Evolutionary conservation across 2,888 invertebrate species (phyloP), one percentile per base, ranked within the genome.

Genomic region (Lamellibrachia columna): DNA sequence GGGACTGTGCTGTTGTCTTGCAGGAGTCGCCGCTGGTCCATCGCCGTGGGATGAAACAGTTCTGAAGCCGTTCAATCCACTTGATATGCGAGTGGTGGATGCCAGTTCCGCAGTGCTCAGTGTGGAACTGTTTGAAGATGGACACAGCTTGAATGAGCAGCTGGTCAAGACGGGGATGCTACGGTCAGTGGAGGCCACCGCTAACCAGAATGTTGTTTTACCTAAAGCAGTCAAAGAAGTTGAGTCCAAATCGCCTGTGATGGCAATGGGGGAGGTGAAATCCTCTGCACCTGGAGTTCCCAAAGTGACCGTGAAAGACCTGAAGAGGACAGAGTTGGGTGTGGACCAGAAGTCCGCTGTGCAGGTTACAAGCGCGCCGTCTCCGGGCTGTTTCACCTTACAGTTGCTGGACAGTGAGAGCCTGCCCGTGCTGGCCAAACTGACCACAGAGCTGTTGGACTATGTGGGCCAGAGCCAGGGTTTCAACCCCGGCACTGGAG

Each of bases 1-100:
- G 97, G 98, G 98, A 0, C 98, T 99, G 96, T 98, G 98, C 7
- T 52, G 52, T 52, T 4, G 91, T 52, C 91, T 91, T n/a, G 52
- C 91, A 8, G 52, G 91, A 91, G 96, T 98, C 98, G 53, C 9
- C 2, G 91, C 9, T n/a, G 52, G 91, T 22, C 22, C 6, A 7
- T 9, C 91, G 9, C 53, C 40, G 52, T 28, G 91, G 52, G 52
- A 52, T 52, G 40, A 55, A 9, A 9, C 55, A 55, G 7, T 7
- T 55, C 55, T 55, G 55, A 55, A 55, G 55, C 55, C 55, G 55
- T 55, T 55, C 55, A 7, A 55, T 9, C 55, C 55, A 55, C 91
- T 40, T n/a, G 52, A 91, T 8, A 52, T 91, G 40, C 40, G n/a
- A 11, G 53, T 91, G 91, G 53, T 52, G 53, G 7, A n/a, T 8